Evolutionary conservation across 2,888 invertebrate species (phyloP).

Genomic region (Stramonita haemastoma): DNA sequence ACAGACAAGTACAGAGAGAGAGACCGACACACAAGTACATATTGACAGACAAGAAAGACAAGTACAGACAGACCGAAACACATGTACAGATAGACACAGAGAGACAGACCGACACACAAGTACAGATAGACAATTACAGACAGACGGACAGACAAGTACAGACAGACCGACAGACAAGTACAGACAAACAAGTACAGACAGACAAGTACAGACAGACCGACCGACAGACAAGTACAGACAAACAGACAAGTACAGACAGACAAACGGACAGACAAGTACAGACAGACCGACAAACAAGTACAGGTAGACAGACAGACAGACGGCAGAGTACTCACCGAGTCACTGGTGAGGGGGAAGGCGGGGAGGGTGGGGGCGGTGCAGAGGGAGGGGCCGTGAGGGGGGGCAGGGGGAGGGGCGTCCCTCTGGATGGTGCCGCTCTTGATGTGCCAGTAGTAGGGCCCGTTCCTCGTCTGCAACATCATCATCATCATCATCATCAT

Average conservation of each 20-base stretch:
- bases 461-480: slow-evolving; percentile 86
- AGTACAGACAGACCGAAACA: background rate
- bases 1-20: no score
- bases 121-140: background rate
- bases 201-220: background rate
- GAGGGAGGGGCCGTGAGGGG: slow-evolving; percentile 63
- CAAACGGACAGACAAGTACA: background rate
- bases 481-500: no score
- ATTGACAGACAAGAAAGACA: background rate
- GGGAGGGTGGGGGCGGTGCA: slow-evolving; percentile 65
- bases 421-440: slow-evolving; percentile 98
- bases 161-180: slow-evolving; percentile 56
- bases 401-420: slow-evolving; percentile 84
- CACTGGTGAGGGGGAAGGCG: slow-evolving; percentile 66
- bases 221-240: background rate
- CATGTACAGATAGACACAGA: background rate
- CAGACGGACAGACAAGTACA: background rate
- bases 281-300: background rate
- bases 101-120: background rate
- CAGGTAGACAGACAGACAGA: background rate
- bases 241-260: background rate
- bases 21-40: background rate
- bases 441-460: slow-evolving; percentile 98
- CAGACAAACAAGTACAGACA: background rate
- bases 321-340: slow-evolving; percentile 59